These are phyloP conservation scores for Centrocercus urophasianus DNA, from an alignment of 2,113 vertebrate genomes.

Conservation along the genomic window DNA sequence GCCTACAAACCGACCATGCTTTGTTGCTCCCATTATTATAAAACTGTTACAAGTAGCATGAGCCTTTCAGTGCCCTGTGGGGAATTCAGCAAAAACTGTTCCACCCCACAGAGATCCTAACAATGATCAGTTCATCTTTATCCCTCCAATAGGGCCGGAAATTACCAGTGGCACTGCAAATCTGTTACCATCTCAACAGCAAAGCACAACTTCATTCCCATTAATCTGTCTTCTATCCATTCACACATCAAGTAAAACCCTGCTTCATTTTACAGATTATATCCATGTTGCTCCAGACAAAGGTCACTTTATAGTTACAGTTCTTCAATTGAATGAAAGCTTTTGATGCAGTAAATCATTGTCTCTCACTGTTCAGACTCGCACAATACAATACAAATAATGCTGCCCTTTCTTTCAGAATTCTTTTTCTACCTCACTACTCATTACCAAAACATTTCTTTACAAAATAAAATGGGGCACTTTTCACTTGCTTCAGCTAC, in stretches of 20 bases:
- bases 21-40: slow-evolving; percentile 64
- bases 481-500: slow-evolving; percentile 38
- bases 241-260: slow-evolving; percentile 64
- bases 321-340: slow-evolving; percentile 58
- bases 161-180: slow-evolving; percentile 62
- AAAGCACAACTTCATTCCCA: slow-evolving; percentile 77
- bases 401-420: slow-evolving; percentile 63
- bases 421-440: slow-evolving; percentile 47
- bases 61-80: slow-evolving; percentile 52
- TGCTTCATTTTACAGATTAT: slow-evolving; percentile 78
- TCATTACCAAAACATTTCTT: slow-evolving; percentile 43
- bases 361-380: slow-evolving; percentile 54
- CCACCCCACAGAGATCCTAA: slow-evolving; percentile 62
- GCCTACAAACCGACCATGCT: neutral
- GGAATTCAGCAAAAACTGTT: slow-evolving; percentile 45
- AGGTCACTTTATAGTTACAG: slow-evolving; percentile 75
- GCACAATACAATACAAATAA: slow-evolving; percentile 70
- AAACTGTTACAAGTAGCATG: slow-evolving; percentile 71
- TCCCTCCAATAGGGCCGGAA: slow-evolving; percentile 62
- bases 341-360: slow-evolving; percentile 70
- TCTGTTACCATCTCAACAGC: slow-evolving; percentile 77
- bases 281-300: slow-evolving; percentile 74
- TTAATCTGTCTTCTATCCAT: slow-evolving; percentile 77
- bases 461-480: slow-evolving; percentile 55
- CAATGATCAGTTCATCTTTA: slow-evolving; percentile 75